Evolutionary conservation across 2,113 vertebrate genomes (phyloP).

Genomic region (Ahaetulla prasina): DNA sequence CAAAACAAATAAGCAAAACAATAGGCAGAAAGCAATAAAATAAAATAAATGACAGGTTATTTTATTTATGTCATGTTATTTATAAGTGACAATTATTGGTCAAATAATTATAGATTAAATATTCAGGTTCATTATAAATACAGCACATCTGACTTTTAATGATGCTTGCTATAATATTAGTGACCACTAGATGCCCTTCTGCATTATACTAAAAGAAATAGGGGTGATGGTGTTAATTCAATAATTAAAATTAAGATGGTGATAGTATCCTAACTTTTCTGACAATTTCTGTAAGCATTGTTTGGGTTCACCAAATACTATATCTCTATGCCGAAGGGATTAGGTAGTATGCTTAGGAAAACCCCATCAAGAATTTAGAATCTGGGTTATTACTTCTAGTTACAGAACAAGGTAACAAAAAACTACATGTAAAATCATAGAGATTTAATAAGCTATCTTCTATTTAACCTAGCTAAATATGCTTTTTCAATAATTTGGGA

Average conservation of each 20-base stretch:
- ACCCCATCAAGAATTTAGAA: not conserved
- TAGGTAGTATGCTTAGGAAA: not conserved
- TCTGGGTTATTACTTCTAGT: not conserved
- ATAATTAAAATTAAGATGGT: accelerated
- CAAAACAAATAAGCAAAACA: not conserved
- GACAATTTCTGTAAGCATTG: not conserved
- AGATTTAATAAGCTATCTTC: not conserved
- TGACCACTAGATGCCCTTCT: conserved; percentile 62
- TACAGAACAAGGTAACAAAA: not conserved
- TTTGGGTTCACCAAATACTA: not conserved
- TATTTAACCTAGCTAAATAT: not conserved
- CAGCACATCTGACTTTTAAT: not conserved
- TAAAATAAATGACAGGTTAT: not conserved
- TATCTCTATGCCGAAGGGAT: not conserved
- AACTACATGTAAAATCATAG: not conserved
- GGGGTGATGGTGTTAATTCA: not conserved
- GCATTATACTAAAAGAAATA: conserved; percentile 4
- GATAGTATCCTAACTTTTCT: not conserved
- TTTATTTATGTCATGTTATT: not conserved
- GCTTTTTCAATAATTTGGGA: not conserved
- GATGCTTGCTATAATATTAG: not conserved
- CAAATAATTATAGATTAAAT: not conserved
- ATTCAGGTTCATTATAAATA: not conserved
- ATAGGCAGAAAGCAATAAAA: not conserved
- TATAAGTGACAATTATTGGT: not conserved